Evolutionary conservation across 2,888 invertebrate genomes (phyloP), one percentile per base, ranked within the genome.

Genomic region (Petrophora chlorosata): DNA sequence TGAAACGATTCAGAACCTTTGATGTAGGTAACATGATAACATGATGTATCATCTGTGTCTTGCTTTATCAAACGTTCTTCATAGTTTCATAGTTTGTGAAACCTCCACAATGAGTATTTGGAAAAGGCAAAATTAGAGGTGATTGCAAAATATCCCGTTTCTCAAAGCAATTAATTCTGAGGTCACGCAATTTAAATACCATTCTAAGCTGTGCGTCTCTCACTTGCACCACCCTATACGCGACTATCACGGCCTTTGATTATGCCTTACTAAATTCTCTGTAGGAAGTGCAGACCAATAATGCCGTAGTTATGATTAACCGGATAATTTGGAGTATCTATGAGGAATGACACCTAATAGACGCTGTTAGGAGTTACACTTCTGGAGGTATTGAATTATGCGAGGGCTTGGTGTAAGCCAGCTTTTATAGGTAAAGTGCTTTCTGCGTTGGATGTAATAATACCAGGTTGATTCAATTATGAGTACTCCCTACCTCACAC

Each of bases 281-380:
- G 39, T 45, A 66, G 63, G 64, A 58, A 62, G 63, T 41, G 62
- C 63, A 63, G n/a, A n/a, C n/a, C 70, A 59, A 70, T 78, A 78
- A 72, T 65, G 53, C 67, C 42, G 70, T 74, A 64, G 73, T 78
- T 79, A 75, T 76, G 77, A 79, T 76, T 77, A 79, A 77, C 57
- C 70, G 74, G 71, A 74, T 73, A 73, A 77, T 78, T 79, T 56
- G 70, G 76, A 65, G 68, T 73, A 70, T 70, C 67, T 67, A 63
- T 73, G 67, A 73, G 60, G 53, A 56, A 65, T 60, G 61, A 55
- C 59, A 51, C 59, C 66, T 63, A 75, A 74, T 74, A 70, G 48
- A 61, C 30, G 59, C 59, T 54, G 64, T 63, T 65, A 58, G 44
- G 41, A 19, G 49, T 60, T 60, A 56, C 59, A 46, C 39, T 55